A percentile compares a stretch with the other conserved stretches of the same genome.
Conservation (phyloP, 1,140 invertebrate species). For the Macrocentrus cingulum region DNA sequence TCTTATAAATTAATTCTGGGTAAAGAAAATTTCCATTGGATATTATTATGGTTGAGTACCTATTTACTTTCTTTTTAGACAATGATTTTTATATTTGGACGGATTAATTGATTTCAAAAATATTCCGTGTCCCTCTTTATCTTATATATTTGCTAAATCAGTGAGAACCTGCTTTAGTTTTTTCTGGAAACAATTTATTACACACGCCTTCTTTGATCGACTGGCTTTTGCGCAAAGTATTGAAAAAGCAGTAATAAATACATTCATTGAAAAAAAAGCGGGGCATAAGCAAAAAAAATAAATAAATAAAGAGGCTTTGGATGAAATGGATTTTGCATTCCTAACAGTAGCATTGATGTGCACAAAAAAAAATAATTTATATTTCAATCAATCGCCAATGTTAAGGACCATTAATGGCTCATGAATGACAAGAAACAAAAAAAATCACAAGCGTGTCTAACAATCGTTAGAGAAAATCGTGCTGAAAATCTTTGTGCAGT, state of each 20-base stretch:
- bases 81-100: conserved; percentile 3
- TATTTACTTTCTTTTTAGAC: conserved; percentile 11
- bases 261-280: not conserved
- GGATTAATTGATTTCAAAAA: not conserved
- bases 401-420: not conserved
- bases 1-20: not conserved
- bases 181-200: not conserved
- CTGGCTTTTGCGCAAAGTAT: conserved; percentile 14
- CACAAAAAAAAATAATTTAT: not conserved
- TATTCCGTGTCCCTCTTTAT: not conserved
- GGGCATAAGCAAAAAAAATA: not conserved
- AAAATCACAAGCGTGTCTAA: too few species aligned
- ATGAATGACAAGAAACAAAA: not conserved
- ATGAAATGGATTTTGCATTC: conserved; percentile 15
- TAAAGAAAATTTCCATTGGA: not conserved
- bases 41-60: not conserved
- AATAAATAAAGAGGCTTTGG: not conserved
- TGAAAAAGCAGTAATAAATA: not conserved
- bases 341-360: conserved; percentile 5
- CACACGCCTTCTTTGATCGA: not conserved
- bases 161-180: not conserved
- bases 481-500: conserved; percentile 23
- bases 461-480: conserved; percentile 4
- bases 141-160: not conserved
- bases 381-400: conserved; percentile 3